Conservation (phyloP, 1,140 invertebrate genomes). For the Formica exsecta region DNA sequence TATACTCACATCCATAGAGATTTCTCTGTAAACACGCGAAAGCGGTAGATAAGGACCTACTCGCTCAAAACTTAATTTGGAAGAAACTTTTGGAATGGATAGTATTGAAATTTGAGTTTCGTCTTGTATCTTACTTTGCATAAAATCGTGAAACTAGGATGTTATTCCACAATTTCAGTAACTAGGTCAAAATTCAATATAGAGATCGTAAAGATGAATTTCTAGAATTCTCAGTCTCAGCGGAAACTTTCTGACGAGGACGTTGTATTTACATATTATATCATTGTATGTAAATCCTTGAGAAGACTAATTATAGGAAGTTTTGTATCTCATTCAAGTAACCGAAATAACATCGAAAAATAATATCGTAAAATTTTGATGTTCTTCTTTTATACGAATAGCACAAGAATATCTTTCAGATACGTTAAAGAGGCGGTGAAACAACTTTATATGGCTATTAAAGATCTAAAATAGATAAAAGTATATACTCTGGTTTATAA, state of each 20-base stretch:
- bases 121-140: conserved; percentile 60
- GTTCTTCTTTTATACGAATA: not conserved
- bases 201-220: conserved; percentile 34
- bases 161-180: conserved; percentile 51
- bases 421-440: conserved; percentile 40
- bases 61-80: conserved; percentile 48
- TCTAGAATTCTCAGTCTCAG: conserved; percentile 18
- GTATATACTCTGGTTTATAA: not conserved
- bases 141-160: conserved; percentile 48
- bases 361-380: conserved; percentile 36
- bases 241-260: not conserved
- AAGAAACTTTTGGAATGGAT: conserved; percentile 48
- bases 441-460: conserved; percentile 43
- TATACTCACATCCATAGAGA: conserved; percentile 1
- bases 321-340: conserved; percentile 1
- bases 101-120: conserved; percentile 57
- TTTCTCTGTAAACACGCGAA: conserved; percentile 35
- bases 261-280: conserved; percentile 2
- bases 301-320: conserved; percentile 5
- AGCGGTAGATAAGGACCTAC: conserved; percentile 38
- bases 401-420: conserved; percentile 5
- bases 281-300: conserved; percentile 11
- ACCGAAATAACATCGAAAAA: not conserved
- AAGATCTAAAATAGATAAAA: conserved; percentile 51
- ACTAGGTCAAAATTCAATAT: conserved; percentile 49